phyloP scores from a whole-genome alignment of 2,113 vertebrate species.

The Ammodytes marinus region DNA sequence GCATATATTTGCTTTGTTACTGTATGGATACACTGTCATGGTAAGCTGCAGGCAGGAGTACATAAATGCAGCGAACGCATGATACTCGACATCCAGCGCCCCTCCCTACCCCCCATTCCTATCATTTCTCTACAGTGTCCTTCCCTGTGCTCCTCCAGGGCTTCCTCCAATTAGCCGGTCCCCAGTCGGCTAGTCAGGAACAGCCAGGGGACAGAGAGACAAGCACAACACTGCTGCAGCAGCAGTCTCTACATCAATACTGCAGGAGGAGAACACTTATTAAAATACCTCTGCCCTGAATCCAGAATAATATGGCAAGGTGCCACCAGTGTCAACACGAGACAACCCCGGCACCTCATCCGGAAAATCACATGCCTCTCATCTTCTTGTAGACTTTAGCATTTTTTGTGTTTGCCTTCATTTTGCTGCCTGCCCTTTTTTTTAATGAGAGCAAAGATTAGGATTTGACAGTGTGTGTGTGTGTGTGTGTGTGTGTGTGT shows the following conservation, averaged over 20 bases:
- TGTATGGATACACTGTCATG: not conserved
- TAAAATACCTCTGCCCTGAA: slow-evolving; percentile 61
- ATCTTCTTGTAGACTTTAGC: slow-evolving; percentile 38
- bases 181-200: slow-evolving; percentile 77
- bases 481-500: not conserved
- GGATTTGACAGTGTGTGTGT: not conserved
- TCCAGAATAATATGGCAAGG: slow-evolving; percentile 52
- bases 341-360: slow-evolving; percentile 44
- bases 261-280: slow-evolving; percentile 64
- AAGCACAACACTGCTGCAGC: slow-evolving; percentile 66
- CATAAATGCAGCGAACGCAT: slow-evolving; percentile 49
- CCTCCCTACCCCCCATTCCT: slow-evolving; percentile 16
- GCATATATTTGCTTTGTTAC: not conserved
- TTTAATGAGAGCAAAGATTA: slow-evolving; percentile 53
- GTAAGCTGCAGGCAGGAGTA: slow-evolving; percentile 17
- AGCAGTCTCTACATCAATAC: slow-evolving; percentile 70
- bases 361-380: slow-evolving; percentile 27
- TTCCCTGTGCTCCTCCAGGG: slow-evolving; percentile 70
- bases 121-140: not conserved
- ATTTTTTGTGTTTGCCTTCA: slow-evolving; percentile 31
- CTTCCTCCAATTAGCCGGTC: slow-evolving; percentile 83
- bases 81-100: slow-evolving; percentile 51
- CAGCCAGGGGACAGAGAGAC: slow-evolving; percentile 74
- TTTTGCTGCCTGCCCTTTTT: slow-evolving; percentile 35
- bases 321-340: slow-evolving; percentile 54